Percentiles rank a stretch among this genome's conserved stretches.
Conservation (phyloP, 2,113 vertebrate genomes). For the Pipa parva region DNA sequence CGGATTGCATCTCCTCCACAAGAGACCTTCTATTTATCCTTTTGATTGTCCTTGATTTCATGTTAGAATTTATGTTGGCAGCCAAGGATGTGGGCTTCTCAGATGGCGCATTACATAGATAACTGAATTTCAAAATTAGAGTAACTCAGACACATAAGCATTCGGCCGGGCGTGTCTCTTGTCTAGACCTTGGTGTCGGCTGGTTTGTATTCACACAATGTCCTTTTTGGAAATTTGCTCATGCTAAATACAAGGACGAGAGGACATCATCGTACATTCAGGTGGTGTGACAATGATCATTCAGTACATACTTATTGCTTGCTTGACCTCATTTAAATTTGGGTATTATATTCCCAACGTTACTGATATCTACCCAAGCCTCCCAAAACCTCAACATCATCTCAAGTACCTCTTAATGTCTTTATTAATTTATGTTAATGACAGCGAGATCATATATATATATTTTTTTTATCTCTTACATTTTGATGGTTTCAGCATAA, state of each 20-base stretch:
- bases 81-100: too few relatives aligned
- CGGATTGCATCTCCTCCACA: too few relatives aligned
- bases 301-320: conserved; percentile 28
- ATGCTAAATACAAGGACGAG: conserved; percentile 32
- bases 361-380: conserved; percentile 3
- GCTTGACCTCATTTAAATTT: conserved; percentile 35
- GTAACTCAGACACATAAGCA: too few relatives aligned
- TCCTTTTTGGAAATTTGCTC: neutral
- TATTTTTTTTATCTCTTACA: too few relatives aligned
- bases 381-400: conserved; percentile 2
- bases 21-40: too few relatives aligned
- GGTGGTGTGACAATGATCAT: conserved; percentile 22
- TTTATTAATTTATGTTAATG: neutral
- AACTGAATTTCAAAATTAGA: too few relatives aligned
- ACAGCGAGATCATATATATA: neutral
- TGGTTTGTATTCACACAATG: conserved; percentile 25
- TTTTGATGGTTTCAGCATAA: too few relatives aligned
- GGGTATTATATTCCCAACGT: conserved; percentile 28
- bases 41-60: too few relatives aligned
- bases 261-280: conserved; percentile 37
- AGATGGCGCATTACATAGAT: too few relatives aligned
- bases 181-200: conserved; percentile 6
- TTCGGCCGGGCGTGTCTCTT: neutral
- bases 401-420: neutral
- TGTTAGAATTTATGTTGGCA: too few relatives aligned